Percentiles rank a stretch among this genome's conserved stretches.
These are phyloP conservation scores for Lamellibrachia satsuma DNA, from an alignment of 2,888 invertebrate species.

Conservation along the genomic window DNA sequence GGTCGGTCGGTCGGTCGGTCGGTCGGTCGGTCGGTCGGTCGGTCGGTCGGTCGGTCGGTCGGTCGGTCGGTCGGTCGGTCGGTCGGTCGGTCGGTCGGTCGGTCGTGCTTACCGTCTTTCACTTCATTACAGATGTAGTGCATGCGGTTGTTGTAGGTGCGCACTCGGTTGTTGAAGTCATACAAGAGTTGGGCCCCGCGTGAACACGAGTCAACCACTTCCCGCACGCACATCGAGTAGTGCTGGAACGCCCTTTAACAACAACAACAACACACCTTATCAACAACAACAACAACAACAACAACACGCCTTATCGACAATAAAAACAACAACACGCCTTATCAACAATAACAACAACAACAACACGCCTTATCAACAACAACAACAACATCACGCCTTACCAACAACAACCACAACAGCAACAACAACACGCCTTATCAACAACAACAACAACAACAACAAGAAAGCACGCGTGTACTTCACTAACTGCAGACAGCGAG, in stretches of 20 bases:
- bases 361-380: neutral
- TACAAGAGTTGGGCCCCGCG: constrained; percentile 29
- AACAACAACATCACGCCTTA: neutral
- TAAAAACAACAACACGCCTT: neutral
- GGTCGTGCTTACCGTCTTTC: neutral
- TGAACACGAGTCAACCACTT: constrained; percentile 32
- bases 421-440: constrained; percentile 7
- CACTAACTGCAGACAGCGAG: neutral
- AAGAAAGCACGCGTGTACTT: neutral
- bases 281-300: neutral
- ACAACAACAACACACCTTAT: neutral
- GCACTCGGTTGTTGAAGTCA: constrained; percentile 29
- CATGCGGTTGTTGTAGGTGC: constrained; percentile 34
- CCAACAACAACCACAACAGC: neutral
- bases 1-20: too few relatives aligned
- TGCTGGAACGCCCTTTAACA: constrained; percentile 29
- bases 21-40: too few relatives aligned
- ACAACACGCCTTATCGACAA: neutral
- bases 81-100: too few relatives aligned
- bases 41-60: too few relatives aligned
- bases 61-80: too few relatives aligned
- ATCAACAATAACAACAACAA: neutral
- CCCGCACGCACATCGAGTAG: constrained; percentile 29
- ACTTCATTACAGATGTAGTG: constrained; percentile 29
- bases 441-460: neutral